Base-by-base conservation (phyloP, 2,888 invertebrate genomes). In the Limnephilus lunatus region DNA sequence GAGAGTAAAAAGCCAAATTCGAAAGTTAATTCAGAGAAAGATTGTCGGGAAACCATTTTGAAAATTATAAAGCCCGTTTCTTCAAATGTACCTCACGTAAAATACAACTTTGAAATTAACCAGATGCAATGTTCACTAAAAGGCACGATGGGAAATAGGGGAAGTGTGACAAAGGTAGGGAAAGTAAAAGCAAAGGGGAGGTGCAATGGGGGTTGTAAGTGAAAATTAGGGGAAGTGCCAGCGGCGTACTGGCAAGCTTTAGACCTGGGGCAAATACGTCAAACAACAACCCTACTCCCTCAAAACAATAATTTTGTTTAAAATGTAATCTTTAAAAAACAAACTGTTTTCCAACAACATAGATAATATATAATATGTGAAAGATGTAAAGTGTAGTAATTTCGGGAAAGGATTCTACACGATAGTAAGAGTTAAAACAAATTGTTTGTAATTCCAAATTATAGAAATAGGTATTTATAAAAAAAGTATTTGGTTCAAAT, bases 61-160 rank as follows among this genome's bases (percentile, higher is more conserved):
- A 25, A 25, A 68, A 68, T 68, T 9, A 68, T 19, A 68, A 68
- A 91, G 48, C 44, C 32, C 87, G 15, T 12, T 89, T 25, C 92
- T 68, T 68, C 25, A 68, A 68, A 80, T 7, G 31, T 44, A 39
- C n/a, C 32, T 15, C 14, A 31, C 30, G n/a, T 86, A 48, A n/a
- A 39, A 86, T 86, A 68, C 25, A n/a, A 68, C 68, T 83, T 53
- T 88, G 53, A 32, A 15, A 85, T 80, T 48, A 31, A 48, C 68
- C 19, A 68, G 68, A 25, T 68, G 68, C 68, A 68, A n/a, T 68
- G 68, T 68, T 68, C 68, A 68, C 68, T 68, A 68, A 68, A 68
- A n/a, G 68, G 68, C 68, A 7, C 2, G 25, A 25, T 25, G 68
- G 25, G 25, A 9, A 68, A n/a, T 5, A n/a, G 68, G 68, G n/a